Evolutionary conservation across 2,797 vertebrate genomes (phyloP).

Genomic region (Periophthalmus magnuspinnatus): DNA sequence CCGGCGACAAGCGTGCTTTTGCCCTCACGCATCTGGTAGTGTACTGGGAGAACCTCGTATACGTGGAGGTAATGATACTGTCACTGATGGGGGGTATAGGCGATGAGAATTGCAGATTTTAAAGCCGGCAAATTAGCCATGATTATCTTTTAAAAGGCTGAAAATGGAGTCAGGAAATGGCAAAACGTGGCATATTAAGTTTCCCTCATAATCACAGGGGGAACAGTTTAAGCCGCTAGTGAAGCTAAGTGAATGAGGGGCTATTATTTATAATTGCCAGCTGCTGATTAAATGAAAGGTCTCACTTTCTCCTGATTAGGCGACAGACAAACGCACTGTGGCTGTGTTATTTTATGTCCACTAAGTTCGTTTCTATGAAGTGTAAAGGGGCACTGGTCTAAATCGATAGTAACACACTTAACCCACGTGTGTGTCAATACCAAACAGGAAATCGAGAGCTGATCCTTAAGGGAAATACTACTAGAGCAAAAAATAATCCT

Average conservation of each 20-base stretch:
- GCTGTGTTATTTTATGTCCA: conserved; percentile 30
- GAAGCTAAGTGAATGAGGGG: conserved; percentile 37
- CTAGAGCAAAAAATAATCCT: background rate
- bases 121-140: conserved; percentile 38
- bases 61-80: conserved; percentile 51
- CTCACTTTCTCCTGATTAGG: conserved; percentile 43
- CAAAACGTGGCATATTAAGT: conserved; percentile 17
- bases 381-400: background rate
- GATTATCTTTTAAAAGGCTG: conserved; percentile 26
- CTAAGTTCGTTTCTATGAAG: conserved; percentile 23
- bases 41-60: conserved; percentile 13
- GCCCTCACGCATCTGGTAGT: conserved; percentile 3
- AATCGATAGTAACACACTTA: background rate
- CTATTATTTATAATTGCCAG: conserved; percentile 48
- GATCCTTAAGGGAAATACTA: background rate
- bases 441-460: background rate
- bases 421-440: background rate
- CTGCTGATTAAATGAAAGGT: conserved; percentile 47
- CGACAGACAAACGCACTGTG: conserved; percentile 28
- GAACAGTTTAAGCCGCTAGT: conserved; percentile 34
- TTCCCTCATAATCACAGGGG: conserved; percentile 11
- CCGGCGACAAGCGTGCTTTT: conserved; percentile 28
- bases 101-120: conserved; percentile 43
- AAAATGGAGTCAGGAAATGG: conserved; percentile 29
- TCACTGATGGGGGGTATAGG: conserved; percentile 40